phyloP scores from a whole-genome alignment of 2,113 vertebrate genomes.

The Coryphaenoides rupestris region DNA sequence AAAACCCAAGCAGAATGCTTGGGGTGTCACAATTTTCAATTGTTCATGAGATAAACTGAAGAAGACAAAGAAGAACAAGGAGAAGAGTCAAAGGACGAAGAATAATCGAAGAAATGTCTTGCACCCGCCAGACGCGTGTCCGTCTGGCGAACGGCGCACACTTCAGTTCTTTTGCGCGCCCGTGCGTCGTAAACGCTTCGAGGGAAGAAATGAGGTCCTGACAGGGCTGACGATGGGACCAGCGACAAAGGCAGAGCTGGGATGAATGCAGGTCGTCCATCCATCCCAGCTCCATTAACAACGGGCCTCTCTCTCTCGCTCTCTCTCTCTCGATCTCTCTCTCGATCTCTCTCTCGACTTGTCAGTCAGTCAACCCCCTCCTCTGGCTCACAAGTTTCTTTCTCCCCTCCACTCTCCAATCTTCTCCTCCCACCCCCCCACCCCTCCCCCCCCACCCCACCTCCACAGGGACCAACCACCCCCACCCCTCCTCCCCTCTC shows the following conservation, averaged over 20 bases:
- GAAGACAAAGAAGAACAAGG: neutral
- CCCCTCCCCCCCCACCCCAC: no score
- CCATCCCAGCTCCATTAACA: slow-evolving; percentile 40
- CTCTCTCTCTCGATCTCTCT: no score
- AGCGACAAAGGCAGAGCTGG: slow-evolving; percentile 30
- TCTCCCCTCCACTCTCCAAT: no score
- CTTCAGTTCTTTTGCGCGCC: slow-evolving; percentile 38
- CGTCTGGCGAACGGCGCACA: slow-evolving; percentile 18
- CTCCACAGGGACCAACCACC: no score
- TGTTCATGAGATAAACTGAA: neutral
- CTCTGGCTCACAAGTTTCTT: no score
- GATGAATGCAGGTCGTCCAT: slow-evolving; percentile 42
- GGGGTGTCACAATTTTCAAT: slow-evolving; percentile 29
- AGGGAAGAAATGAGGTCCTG: slow-evolving; percentile 31
- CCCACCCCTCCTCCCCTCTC: no score
- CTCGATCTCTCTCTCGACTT: slow-evolving; percentile 42
- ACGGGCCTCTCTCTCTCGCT: neutral
- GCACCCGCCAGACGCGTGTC: slow-evolving; percentile 20
- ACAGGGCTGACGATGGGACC: slow-evolving; percentile 19
- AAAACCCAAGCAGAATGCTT: neutral
- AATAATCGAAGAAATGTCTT: slow-evolving; percentile 27
- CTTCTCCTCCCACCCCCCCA: no score
- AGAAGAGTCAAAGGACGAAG: no score
- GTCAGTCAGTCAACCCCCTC: no score
- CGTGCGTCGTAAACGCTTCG: slow-evolving; percentile 31